Conservation (phyloP, 2,797 vertebrate species). For the Thripadectes ignobilis region DNA sequence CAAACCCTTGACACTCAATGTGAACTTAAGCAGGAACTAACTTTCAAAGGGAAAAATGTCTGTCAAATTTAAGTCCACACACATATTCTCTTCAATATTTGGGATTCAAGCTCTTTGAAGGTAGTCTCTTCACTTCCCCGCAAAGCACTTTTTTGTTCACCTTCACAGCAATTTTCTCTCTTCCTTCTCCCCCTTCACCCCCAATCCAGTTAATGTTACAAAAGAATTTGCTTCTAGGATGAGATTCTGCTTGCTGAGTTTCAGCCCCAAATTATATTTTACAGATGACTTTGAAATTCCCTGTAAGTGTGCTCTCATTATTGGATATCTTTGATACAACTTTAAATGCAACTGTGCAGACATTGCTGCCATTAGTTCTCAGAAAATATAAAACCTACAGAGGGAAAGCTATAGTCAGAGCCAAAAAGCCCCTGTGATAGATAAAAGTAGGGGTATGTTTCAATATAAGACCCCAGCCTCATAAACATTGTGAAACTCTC, state of each 20-base stretch:
- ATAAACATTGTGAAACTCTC: constrained; percentile 35
- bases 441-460: constrained; percentile 5
- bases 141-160: constrained; percentile 60
- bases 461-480: not conserved
- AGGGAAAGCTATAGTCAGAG: constrained; percentile 5
- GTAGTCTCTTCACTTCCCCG: constrained; percentile 44
- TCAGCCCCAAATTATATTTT: constrained; percentile 57
- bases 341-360: constrained; percentile 51
- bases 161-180: constrained; percentile 52
- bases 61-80: constrained; percentile 48
- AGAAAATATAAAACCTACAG: constrained; percentile 36
- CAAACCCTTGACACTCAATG: constrained; percentile 38
- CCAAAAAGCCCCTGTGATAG: not conserved
- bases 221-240: constrained; percentile 57
- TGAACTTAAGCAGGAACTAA: constrained; percentile 53
- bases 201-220: constrained; percentile 38
- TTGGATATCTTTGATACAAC: constrained; percentile 46
- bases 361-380: not conserved
- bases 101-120: constrained; percentile 59
- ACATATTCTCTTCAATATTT: constrained; percentile 54
- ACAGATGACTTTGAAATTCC: constrained; percentile 58
- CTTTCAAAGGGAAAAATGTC: constrained; percentile 56
- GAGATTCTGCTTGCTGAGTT: constrained; percentile 62
- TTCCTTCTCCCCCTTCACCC: not conserved
- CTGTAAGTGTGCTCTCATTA: constrained; percentile 52